Conservation (phyloP, 1,140 invertebrate genomes). For the Acromyrmex echinatior region DNA sequence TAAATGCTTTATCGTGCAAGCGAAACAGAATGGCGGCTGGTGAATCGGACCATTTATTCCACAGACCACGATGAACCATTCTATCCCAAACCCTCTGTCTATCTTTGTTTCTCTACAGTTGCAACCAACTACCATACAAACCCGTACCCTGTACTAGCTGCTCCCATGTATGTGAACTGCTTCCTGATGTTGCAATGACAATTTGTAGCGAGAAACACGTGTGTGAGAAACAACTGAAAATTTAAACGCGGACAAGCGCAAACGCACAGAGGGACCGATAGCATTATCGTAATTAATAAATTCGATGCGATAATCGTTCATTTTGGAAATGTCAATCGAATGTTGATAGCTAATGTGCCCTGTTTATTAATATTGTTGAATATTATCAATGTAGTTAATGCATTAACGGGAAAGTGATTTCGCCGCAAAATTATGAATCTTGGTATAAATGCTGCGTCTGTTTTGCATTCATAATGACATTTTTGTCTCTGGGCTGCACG, state of each 20-base stretch:
- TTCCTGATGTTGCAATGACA: constrained; percentile 71
- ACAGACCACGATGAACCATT: constrained; percentile 76
- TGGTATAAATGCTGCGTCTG: background rate
- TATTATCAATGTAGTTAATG: constrained; percentile 51
- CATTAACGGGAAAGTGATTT: constrained; percentile 58
- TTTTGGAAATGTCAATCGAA: constrained; percentile 52
- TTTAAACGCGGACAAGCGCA: constrained; percentile 38
- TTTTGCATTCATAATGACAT: background rate
- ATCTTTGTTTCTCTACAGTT: constrained; percentile 52
- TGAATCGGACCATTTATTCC: constrained; percentile 77
- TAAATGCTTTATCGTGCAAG: constrained; percentile 83
- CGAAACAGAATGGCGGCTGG: constrained; percentile 68
- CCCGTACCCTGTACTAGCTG: background rate
- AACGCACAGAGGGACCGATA: constrained; percentile 33
- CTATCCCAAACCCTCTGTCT: constrained; percentile 38
- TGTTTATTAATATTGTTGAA: constrained; percentile 60
- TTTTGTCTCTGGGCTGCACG: background rate
- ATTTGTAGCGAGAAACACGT: constrained; percentile 64
- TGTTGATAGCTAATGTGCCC: constrained; percentile 55
- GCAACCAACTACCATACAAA: constrained; percentile 45
- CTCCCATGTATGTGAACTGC: constrained; percentile 31
- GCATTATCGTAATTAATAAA: constrained; percentile 65
- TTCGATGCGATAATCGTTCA: constrained; percentile 58
- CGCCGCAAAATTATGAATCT: constrained; percentile 31
- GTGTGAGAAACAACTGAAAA: constrained; percentile 58